Evolutionary conservation across 1,140 invertebrate genomes (phyloP), one percentile per base, ranked within the genome.

Genomic region (Drosophila nikananu): DNA sequence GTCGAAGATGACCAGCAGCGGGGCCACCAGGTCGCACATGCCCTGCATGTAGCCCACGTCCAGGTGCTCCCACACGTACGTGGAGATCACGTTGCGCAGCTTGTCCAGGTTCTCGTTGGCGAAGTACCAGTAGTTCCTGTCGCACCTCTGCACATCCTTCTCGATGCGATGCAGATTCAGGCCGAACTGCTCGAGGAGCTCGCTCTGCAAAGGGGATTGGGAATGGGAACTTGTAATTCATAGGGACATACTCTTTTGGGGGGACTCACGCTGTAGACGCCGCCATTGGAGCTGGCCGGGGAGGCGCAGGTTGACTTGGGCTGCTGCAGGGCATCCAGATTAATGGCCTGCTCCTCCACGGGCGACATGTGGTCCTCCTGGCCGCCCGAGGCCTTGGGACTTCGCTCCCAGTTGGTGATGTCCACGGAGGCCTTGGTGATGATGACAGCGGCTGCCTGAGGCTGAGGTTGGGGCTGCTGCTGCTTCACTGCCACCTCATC

Each of bases 1-100:
- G 92, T 98, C 96, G 94, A 98, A 96, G 72, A 98, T 96, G 2
- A 99, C 98, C 6, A 99, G 95, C 6, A 99, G 94, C 0, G 98
- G 98, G n/a, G 98, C 98, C 0, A 97, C 97, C 48, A 99, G 94
- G 94, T 99, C 98, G 94, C 98, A 99, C 98, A 99, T 99, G 93
- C 98, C 96, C 93, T 97, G 96, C 95, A 97, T 97, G 92, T 97
- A 97, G 9, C 98, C 98, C 57, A 97, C 95, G 49, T 98, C 97
- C 73, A 99, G 93, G 89, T 99, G 97, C 92, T 98, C 97, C 97
- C 98, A 99, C 27, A 99, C 98, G 94, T 98, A 98, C 95, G 98
- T 99, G 95, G 97, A 98, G 96, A 99, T 99, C 48, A 99, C 96
- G 94, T 99, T 98, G 48, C 98, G 94, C n/a, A 99, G 93, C 93